These are phyloP conservation scores for Sternotherus odoratus DNA, from an alignment of 2,797 vertebrate species.

Conservation along the genomic window DNA sequence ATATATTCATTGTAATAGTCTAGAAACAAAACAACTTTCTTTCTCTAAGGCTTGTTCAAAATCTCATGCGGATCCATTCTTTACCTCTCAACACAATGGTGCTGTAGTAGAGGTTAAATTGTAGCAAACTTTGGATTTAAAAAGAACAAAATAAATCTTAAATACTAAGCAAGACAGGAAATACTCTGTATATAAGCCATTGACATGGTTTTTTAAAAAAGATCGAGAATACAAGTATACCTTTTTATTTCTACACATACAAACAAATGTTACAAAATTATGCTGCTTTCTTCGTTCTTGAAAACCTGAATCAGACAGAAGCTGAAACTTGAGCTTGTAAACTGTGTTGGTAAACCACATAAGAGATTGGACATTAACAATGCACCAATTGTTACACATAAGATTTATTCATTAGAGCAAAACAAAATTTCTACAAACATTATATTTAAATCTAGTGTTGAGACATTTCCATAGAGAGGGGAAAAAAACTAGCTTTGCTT, in stretches of 20 bases:
- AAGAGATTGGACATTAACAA: slow-evolving; percentile 42
- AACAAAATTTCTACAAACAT: not conserved
- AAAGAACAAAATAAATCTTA: not conserved
- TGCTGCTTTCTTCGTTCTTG: not conserved
- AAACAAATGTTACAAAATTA: not conserved
- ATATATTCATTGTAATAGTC: not conserved
- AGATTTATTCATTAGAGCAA: slow-evolving; percentile 10
- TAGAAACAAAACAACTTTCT: not conserved
- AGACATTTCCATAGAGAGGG: not conserved
- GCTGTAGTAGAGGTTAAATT: accelerated
- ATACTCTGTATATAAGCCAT: not conserved
- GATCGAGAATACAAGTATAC: not conserved
- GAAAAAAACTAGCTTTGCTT: not conserved
- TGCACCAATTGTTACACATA: slow-evolving; percentile 7
- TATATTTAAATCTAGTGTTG: not conserved
- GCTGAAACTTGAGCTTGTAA: slow-evolving; percentile 4
- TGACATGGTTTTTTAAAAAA: not conserved
- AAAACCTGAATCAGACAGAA: slow-evolving; percentile 13
- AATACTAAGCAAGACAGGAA: not conserved
- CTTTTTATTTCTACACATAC: not conserved
- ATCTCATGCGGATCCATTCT: not conserved
- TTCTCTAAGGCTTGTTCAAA: not conserved
- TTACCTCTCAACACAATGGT: not conserved
- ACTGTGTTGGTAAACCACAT: not conserved
- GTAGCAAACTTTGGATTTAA: not conserved